Conservation (phyloP, 2,797 vertebrate species). For the Girardinus metallicus region DNA sequence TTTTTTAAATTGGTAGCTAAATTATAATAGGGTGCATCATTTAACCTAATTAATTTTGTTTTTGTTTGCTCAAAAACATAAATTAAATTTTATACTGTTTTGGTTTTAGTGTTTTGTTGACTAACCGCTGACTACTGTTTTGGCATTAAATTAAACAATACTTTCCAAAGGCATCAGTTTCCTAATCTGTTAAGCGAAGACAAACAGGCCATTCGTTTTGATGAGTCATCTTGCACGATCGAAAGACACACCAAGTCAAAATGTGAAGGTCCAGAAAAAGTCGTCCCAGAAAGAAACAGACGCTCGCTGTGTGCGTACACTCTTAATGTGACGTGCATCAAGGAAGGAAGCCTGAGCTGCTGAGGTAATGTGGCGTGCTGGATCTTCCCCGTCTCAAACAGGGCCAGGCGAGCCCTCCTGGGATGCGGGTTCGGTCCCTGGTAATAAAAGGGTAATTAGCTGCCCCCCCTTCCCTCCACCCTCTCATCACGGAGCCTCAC, state of each 20-base stretch:
- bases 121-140: not conserved
- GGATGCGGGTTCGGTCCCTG: slow-evolving; percentile 56
- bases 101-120: not conserved
- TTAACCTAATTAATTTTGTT: not conserved
- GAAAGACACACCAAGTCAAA: slow-evolving; percentile 14
- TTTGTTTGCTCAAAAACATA: not conserved
- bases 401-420: slow-evolving; percentile 63
- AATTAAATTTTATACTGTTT: not conserved
- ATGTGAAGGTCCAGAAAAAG: slow-evolving; percentile 1
- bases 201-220: not conserved
- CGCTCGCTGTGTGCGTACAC: slow-evolving; percentile 1
- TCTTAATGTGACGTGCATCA: slow-evolving; percentile 43
- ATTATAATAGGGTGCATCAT: not conserved
- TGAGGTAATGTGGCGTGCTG: slow-evolving; percentile 58
- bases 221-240: not conserved
- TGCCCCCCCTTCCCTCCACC: slow-evolving; percentile 42
- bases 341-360: slow-evolving; percentile 23
- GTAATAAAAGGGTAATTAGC: slow-evolving; percentile 79
- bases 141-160: not conserved
- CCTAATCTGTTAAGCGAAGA: not conserved
- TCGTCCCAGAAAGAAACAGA: not conserved
- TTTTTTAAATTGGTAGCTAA: not conserved
- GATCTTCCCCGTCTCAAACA: slow-evolving; percentile 64
- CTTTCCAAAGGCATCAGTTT: not conserved
- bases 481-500: slow-evolving; percentile 63